Base-by-base conservation (phyloP, 2,888 invertebrate species). In the Cryptus armator region DNA sequence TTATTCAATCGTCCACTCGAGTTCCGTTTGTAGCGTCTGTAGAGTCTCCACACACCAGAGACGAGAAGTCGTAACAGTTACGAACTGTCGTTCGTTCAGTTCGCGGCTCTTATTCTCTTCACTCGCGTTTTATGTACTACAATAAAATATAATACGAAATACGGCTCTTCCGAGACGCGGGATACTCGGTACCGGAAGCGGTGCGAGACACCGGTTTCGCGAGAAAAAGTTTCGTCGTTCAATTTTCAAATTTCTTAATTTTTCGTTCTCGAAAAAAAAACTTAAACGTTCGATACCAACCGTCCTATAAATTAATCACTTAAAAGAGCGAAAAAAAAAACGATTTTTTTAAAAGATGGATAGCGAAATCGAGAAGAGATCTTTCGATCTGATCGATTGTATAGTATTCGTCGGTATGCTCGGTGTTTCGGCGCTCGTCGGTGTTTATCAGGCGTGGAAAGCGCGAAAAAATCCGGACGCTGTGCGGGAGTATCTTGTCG, bases 401-500 rank as follows among this genome's bases (percentile, higher is more conserved):
- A 90, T 95, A 51, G 96, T 97, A 66, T 97, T 97, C 89, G 95
- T 95, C 4, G 93, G 94, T 7, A 96, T 96, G 96, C 93, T 97
- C 84, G 93, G 95, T 32, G 88, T 96, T 3, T 97, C 97, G 0
- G 95, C 96, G 0, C 89, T 96, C 71, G 96, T 97, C 87, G 97
- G 97, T 0, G 94, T 97, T 44, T 96, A 96, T 93, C 96, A 96
- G 88, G 97, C 96, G 3, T 96, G 96, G 93, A 96, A 96, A 90
- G 96, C 96, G 0, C 94, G 95, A 86, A 95, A 95, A 90, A 96
- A 96, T 89, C 96, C 96, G 88, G 96, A 97, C 90, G 96, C 96
- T 0, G 96, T 97, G 0, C 93, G 95, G 24, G 97, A 97, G 89
- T 97, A 97, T 89, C 94, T 97, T 79, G 96, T 97, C 95, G 97